Evolutionary conservation across 1,140 invertebrate species (phyloP), one percentile per base, ranked within the genome.

Genomic region (Papilio polyxenes): DNA sequence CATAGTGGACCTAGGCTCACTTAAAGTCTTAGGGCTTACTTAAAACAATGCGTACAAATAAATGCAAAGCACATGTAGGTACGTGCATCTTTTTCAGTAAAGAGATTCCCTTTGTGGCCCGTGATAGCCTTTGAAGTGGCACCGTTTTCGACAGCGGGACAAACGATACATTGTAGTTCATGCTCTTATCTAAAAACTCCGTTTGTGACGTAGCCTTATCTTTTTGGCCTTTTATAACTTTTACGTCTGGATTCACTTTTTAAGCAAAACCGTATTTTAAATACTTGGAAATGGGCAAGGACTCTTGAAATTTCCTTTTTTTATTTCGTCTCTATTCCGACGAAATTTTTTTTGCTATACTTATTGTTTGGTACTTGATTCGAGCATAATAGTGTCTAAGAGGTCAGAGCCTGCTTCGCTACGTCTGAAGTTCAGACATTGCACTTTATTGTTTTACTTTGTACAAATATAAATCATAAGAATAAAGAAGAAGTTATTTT

Each of bases 81-180:
- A n/a, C 37, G 59, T 62, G 15, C 31, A 37, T 31, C 5, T 53
- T 49, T 78, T 69, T 80, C 37, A 69, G 40, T n/a, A 69, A 69
- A 17, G 62, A 80, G 78, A 10, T 69, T 80, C 69, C 62, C 59
- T 79, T 79, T 79, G 78, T 65, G 8, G 23, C 40, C 17, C 20
- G 17, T 80, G 75, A 77, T 80, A 65, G 78, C 78, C 78, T 80
- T 65, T 80, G 78, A 80, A 80, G 78, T 56, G 56, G 62, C 11
- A 37, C 53, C 53, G 10, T 65, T 77, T 77, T 77, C 75, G 75
- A 51, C 75, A 77, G 49, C n/a, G 75, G 48, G 20, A 77, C 48
- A 77, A 80, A 80, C 78, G 78, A 69, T 80, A 80, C 59, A 72
- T 80, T 69, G 62, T 80, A 80, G 69, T 77, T 77, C 59, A 69